Evolutionary conservation across 2,113 vertebrate species (phyloP).

Genomic region (Sylvietta virens): DNA sequence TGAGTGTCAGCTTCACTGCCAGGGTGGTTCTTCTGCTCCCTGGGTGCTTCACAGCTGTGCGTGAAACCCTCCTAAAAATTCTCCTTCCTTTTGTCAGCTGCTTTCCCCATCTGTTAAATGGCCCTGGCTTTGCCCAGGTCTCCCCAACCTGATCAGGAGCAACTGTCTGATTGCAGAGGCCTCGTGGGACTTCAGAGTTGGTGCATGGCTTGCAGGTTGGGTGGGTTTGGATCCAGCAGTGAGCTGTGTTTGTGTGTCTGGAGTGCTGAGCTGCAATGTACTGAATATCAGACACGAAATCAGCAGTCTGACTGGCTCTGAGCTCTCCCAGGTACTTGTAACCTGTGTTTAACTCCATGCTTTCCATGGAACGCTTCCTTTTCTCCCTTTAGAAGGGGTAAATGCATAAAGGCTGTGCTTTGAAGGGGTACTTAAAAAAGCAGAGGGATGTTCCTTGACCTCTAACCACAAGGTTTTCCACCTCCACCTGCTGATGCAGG

Average conservation of each 20-base stretch:
- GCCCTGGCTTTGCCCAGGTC: neutral
- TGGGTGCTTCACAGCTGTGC: neutral
- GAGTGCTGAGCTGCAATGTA: neutral
- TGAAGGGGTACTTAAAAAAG: neutral
- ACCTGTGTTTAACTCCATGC: neutral
- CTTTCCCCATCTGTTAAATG: neutral
- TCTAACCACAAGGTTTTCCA: neutral
- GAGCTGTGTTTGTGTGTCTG: neutral
- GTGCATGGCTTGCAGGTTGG: neutral
- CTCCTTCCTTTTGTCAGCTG: neutral
- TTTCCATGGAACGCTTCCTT: neutral
- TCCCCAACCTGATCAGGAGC: neutral
- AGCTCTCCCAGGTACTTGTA: neutral
- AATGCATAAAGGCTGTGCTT: neutral
- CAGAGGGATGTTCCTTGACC: neutral
- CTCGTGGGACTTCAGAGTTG: rapidly evolving
- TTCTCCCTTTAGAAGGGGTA: neutral
- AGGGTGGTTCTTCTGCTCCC: neutral
- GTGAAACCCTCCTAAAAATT: neutral
- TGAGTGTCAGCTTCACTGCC: neutral
- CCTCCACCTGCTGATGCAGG: neutral
- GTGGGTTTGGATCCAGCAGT: neutral
- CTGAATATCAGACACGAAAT: neutral
- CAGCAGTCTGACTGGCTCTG: neutral
- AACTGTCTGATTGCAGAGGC: neutral